Base-by-base conservation (phyloP, 2,888 invertebrate genomes). In the Flexamia atlantica region DNA sequence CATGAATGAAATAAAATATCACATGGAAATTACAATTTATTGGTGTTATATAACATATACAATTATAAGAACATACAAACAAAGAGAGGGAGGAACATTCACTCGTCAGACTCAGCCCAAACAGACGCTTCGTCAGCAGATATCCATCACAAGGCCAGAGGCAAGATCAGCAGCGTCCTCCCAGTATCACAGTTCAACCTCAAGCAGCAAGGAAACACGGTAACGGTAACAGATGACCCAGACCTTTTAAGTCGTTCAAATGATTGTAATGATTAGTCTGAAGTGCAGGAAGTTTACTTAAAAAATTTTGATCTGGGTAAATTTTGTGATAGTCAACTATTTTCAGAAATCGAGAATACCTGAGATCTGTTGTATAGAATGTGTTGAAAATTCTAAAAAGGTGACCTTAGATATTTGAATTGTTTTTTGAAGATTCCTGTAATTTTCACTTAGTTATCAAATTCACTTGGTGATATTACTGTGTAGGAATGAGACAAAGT, bases 41-140 rank as follows among this genome's bases (percentile, higher is more conserved):
- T 76, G 76, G 76, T 42, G 40, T 76, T 76, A 50, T 42, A 46
- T 76, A 76, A 76, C 76, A 76, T 76, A 76, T 36, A 70, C 40
- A 76, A 46, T 76, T 25, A 76, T 76, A 76, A 72, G 76, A 76
- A 50, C 76, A 46, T 42, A 76, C 25, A 76, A 76, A 76, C 76
- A 76, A 17, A 68, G 40, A 70, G 46, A 2, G 28, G 36, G 46
- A 76, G 76, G 46, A 76, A 76, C 76, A 46, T 76, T 76, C 76
- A 76, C 76, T 76, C 76, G 40, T 28, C 46, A 50, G 76, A 76
- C 76, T n/a, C 50, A 76, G 20, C 20, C 3, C 23, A 28, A 76
- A 76, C 76, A 76, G 25, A 76, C 76, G 23, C 76, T 76, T 76
- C 46, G 20, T 76, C 76, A 76, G 76, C 76, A 76, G 76, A 72